Evolutionary conservation across 1,140 invertebrate genomes (phyloP).

Genomic region (Liolophura sinensis): DNA sequence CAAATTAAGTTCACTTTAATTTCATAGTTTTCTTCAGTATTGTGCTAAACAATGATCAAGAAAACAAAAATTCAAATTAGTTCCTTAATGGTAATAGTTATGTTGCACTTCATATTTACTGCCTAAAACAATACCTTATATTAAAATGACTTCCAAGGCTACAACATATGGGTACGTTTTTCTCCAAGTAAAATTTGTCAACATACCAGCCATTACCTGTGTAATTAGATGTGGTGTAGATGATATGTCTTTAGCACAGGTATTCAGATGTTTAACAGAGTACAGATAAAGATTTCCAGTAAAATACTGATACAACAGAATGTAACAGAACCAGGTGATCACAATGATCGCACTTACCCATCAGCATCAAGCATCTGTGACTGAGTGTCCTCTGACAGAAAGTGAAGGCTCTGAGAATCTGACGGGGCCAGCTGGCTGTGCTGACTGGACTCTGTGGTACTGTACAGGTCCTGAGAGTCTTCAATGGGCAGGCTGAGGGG

Average conservation of each 20-base stretch:
- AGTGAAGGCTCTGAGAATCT: constrained; percentile 9
- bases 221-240: too few species aligned
- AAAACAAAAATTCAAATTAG: too few species aligned
- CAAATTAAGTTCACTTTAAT: neutral
- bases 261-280: neutral
- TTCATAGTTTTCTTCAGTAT: too few species aligned
- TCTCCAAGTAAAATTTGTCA: too few species aligned
- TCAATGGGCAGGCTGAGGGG: constrained; percentile 35
- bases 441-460: constrained; percentile 8
- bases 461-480: constrained; percentile 47
- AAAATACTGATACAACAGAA: constrained; percentile 5
- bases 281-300: neutral
- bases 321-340: neutral
- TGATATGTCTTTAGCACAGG: too few species aligned
- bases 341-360: constrained; percentile 33
- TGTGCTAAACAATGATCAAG: too few species aligned
- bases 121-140: too few species aligned
- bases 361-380: constrained; percentile 55
- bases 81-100: too few species aligned
- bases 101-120: too few species aligned
- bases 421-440: constrained; percentile 3
- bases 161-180: too few species aligned
- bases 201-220: too few species aligned
- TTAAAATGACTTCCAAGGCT: too few species aligned
- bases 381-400: constrained; percentile 32